These are phyloP conservation scores for Dicaeum eximium DNA, from an alignment of 2,113 vertebrate genomes.

Conservation along the genomic window DNA sequence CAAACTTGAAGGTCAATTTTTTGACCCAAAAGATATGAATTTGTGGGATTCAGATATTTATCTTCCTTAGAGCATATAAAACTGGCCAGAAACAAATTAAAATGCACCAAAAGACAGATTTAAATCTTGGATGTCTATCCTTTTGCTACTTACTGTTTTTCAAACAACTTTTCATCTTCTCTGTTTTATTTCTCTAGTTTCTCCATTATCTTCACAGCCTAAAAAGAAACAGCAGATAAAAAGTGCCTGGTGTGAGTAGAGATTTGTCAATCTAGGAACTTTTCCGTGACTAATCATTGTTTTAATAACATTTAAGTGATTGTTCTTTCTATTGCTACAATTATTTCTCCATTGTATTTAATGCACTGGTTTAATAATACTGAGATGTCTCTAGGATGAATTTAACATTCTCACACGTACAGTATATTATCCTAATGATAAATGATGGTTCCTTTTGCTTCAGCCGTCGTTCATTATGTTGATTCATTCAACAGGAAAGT, in stretches of 20 bases:
- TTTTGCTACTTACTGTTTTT: not conserved
- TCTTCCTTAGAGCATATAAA: not conserved
- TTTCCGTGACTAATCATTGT: not conserved
- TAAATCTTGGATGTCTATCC: not conserved
- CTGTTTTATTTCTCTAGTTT: not conserved
- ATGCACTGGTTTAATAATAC: not conserved
- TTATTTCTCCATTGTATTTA: not conserved
- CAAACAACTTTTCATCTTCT: not conserved
- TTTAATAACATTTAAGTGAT: not conserved
- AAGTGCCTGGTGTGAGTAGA: not conserved
- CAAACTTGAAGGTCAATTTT: not conserved
- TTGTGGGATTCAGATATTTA: not conserved
- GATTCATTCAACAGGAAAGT: not conserved
- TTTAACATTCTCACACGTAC: not conserved
- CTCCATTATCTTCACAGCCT: not conserved
- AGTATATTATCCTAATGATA: not conserved
- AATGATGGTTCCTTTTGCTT: not conserved
- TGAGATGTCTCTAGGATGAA: not conserved
- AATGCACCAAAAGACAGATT: not conserved
- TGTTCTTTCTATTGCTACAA: not conserved
- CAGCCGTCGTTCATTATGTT: not conserved
- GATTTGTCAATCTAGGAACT: not conserved
- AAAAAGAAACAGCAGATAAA: not conserved
- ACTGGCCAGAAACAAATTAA: not conserved
- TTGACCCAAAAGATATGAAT: not conserved